These are phyloP conservation scores for Trichoplusia ni DNA, from an alignment of 1,140 invertebrate genomes.

Conservation along the genomic window DNA sequence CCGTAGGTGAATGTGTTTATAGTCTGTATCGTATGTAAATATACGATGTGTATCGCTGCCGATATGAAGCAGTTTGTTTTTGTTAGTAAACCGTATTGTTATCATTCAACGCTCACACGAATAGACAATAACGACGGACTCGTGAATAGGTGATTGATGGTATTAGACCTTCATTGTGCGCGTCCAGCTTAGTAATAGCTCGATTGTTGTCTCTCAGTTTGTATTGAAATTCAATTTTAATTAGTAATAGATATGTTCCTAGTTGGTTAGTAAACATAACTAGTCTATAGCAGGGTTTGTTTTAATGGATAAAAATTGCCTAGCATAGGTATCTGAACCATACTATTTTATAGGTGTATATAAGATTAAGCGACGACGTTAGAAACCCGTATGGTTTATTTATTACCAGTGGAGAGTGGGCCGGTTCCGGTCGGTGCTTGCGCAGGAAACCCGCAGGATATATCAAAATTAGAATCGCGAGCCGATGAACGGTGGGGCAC, in stretches of 20 bases:
- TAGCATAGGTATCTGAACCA: not conserved
- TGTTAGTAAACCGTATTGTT: conserved; percentile 48
- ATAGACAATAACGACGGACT: conserved; percentile 38
- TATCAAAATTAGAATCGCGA: conserved; percentile 63
- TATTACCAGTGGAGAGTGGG: conserved; percentile 41
- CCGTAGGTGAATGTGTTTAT: conserved; percentile 37
- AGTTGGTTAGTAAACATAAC: not conserved
- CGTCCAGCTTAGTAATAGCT: not conserved
- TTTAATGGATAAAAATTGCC: not conserved
- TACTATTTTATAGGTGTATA: conserved; percentile 2
- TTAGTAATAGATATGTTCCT: not conserved
- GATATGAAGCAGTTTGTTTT: conserved; percentile 48
- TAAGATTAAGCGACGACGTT: conserved; percentile 15
- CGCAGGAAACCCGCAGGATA: conserved; percentile 58
- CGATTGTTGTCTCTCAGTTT: not conserved
- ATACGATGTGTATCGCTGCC: conserved; percentile 1
- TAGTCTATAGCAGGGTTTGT: too few relatives aligned
- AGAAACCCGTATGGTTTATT: conserved; percentile 42
- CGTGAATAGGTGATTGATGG: conserved; percentile 44
- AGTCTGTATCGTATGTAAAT: conserved; percentile 37
- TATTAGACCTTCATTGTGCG: conserved; percentile 19
- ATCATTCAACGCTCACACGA: conserved; percentile 41
- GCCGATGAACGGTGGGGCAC: conserved; percentile 51
- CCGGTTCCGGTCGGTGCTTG: conserved; percentile 45
- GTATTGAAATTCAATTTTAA: not conserved